These are phyloP conservation scores for Leptobrachium ailaonicum DNA, from an alignment of 2,113 vertebrate genomes.

Conservation along the genomic window DNA sequence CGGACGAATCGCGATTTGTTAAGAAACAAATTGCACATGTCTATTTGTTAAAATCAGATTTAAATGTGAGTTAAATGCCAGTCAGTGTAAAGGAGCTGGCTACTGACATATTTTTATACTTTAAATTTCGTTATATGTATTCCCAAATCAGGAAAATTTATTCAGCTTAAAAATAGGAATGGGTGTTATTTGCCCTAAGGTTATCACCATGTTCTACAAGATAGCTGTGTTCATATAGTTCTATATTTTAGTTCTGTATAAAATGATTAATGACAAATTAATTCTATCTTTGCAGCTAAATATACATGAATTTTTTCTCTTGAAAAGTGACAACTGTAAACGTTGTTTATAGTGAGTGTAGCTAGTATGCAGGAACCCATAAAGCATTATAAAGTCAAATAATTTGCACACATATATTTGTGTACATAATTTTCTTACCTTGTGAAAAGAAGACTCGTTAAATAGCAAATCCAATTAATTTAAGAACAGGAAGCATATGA, in stretches of 20 bases:
- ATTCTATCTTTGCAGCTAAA: neutral
- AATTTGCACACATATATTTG: too few species aligned
- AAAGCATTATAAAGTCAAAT: slow-evolving; percentile 2
- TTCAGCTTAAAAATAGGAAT: slow-evolving; percentile 21
- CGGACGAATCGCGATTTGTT: too few species aligned
- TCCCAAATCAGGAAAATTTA: slow-evolving; percentile 16
- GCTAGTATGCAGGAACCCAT: neutral
- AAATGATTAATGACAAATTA: slow-evolving; percentile 30
- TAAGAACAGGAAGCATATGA: neutral
- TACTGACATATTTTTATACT: slow-evolving; percentile 6
- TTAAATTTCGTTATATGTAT: slow-evolving; percentile 1
- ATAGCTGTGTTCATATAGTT: slow-evolving; percentile 11
- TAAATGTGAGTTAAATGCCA: slow-evolving; percentile 14
- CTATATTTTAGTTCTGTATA: slow-evolving; percentile 16
- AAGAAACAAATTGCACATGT: too few species aligned
- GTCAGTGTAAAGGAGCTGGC: neutral
- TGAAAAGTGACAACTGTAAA: slow-evolving; percentile 22
- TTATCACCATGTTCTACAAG: neutral
- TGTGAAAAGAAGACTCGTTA: neutral
- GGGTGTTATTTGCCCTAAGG: neutral
- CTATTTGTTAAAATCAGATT: too few species aligned
- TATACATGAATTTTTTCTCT: neutral
- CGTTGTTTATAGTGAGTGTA: neutral
- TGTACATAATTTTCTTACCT: neutral
- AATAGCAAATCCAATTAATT: slow-evolving; percentile 5